phyloP scores from a whole-genome alignment of 2,888 invertebrate species.

The Hesperia comma region DNA sequence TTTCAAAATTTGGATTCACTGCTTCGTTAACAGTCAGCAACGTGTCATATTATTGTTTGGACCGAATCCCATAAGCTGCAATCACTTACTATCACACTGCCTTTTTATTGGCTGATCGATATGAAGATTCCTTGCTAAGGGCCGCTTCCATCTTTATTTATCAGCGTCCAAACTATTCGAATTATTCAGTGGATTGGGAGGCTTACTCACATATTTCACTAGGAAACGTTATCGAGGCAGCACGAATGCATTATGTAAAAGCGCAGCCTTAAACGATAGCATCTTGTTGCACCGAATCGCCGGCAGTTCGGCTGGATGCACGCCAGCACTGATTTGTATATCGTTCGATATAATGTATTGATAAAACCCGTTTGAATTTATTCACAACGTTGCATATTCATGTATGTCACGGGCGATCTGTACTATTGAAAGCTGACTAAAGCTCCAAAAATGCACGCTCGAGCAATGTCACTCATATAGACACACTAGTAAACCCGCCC shows the following conservation, averaged over 20 bases:
- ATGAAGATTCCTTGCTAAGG: no score
- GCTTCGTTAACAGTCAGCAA: no score
- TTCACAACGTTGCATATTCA: not conserved
- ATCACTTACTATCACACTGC: no score
- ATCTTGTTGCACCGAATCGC: slow-evolving; percentile 53
- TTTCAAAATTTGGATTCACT: no score
- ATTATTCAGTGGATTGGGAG: slow-evolving; percentile 12
- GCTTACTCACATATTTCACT: slow-evolving; percentile 51
- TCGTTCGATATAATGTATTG: slow-evolving; percentile 27
- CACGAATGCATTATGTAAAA: slow-evolving; percentile 56
- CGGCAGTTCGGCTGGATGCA: slow-evolving; percentile 46
- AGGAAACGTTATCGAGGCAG: slow-evolving; percentile 49
- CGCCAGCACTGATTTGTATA: slow-evolving; percentile 45
- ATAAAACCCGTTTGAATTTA: slow-evolving; percentile 13
- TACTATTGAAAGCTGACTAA: no score
- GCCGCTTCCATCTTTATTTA: not conserved
- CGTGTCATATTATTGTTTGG: no score
- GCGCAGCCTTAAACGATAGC: slow-evolving; percentile 56
- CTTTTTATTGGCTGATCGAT: no score
- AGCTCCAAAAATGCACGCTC: no score
- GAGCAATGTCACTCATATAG: no score
- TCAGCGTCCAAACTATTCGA: not conserved
- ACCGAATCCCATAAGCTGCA: no score
- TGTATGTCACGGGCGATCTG: no score
- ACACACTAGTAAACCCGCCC: no score